Evolutionary conservation across 2,888 invertebrate genomes (phyloP).

Genomic region (Halictus quadricinctus): DNA sequence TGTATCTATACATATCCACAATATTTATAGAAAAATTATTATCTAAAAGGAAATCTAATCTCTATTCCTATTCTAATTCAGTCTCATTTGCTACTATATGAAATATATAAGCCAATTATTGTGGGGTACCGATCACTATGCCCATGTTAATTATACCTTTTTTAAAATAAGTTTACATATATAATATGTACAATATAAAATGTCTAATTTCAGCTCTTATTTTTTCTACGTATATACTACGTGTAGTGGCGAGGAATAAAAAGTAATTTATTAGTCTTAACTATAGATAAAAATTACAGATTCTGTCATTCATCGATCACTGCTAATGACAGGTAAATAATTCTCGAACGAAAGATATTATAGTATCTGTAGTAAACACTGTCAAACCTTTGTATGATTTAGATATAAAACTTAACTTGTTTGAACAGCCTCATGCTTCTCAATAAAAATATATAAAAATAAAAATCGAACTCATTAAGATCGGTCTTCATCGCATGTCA

Average conservation of each 20-base stretch:
- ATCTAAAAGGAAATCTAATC: no score
- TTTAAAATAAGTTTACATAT: no score
- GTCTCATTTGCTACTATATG: no score
- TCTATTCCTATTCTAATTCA: no score
- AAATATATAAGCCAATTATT: no score
- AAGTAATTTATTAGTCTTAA: not conserved
- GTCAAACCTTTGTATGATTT: conserved; percentile 78
- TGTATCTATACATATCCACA: not conserved
- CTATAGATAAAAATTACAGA: not conserved
- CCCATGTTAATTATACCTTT: no score
- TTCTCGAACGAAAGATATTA: conserved; percentile 43
- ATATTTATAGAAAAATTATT: not conserved
- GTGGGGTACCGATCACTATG: no score
- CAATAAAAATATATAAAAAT: conserved; percentile 52
- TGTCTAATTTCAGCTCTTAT: no score
- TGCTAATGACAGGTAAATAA: conserved; percentile 29
- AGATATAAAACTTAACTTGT: conserved; percentile 67
- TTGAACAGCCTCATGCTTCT: conserved; percentile 43
- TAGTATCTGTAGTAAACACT: conserved; percentile 68
- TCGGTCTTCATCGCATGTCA: not conserved
- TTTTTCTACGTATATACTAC: no score
- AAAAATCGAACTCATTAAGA: conserved; percentile 32
- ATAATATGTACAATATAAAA: no score
- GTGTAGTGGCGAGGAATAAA: not conserved
- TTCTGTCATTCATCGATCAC: not conserved